A percentile compares a stretch with the other conserved stretches of the same genome.
phyloP scores from a whole-genome alignment of 2,113 vertebrate species.

The Lasiurus borealis region DNA sequence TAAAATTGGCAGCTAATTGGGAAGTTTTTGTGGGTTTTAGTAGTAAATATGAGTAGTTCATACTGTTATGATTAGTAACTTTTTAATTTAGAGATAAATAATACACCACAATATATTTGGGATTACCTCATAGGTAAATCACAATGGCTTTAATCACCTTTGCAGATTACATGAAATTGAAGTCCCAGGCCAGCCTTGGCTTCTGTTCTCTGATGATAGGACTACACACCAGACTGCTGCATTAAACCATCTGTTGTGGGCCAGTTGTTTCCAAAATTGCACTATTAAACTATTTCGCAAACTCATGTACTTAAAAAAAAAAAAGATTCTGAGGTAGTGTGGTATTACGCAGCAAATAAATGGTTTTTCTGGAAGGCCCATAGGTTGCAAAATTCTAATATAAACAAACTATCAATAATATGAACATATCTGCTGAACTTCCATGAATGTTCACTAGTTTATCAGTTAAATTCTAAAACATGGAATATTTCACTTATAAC shows the following conservation, averaged over 20 bases:
- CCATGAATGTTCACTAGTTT: not conserved
- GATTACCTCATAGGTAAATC: not conserved
- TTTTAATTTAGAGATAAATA: not conserved
- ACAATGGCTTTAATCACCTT: not conserved
- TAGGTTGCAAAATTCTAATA: not conserved
- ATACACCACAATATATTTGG: not conserved
- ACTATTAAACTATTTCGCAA: not conserved
- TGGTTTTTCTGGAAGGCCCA: slow-evolving; percentile 8
- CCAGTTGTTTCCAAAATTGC: not conserved
- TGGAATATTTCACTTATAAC: not conserved
- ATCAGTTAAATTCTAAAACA: not conserved
- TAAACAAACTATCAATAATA: not conserved
- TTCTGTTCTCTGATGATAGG: not conserved
- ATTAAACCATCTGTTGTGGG: not conserved
- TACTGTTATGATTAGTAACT: not conserved
- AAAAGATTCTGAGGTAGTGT: not conserved
- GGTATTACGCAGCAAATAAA: not conserved
- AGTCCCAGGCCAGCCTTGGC: not conserved
- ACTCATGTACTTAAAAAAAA: not conserved
- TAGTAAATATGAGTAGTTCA: not conserved
- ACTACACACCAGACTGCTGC: not conserved
- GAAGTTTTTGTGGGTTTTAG: not conserved
- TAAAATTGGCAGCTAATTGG: not conserved
- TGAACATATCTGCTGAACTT: not conserved
- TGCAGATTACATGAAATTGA: not conserved